Evolutionary conservation across 1,140 invertebrate genomes (phyloP), one percentile per base, ranked within the genome.

Genomic region (Cardiocondyla obscurior): DNA sequence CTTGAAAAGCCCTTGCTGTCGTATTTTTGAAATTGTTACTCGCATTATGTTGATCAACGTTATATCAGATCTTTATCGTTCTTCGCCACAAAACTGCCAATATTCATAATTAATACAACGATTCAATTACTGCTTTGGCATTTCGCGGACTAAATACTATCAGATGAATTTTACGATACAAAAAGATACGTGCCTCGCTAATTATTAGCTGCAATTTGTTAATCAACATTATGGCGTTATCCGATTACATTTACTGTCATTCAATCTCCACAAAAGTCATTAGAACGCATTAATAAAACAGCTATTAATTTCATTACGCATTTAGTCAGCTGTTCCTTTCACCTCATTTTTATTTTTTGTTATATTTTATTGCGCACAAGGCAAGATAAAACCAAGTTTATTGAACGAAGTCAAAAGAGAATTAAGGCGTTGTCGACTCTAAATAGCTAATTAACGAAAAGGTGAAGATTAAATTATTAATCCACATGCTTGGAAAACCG

Each of bases 291-390:
- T 67, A 77, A 77, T 77, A 67, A 67, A 67, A 67, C 73, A 19
- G n/a, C 42, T 30, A 77, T 77, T 77, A 77, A 77, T 77, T 67
- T 39, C 46, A 77, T 77, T 76, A 60, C 42, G 51, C 57, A 76
- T 76, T 76, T 53, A 51, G 22, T 12, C 46, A 67, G 14, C 44
- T 67, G 51, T 51, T 67, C 60, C 60, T 53, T 39, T 19, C 39
- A 22, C 39, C 5, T 39, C 19, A 62, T 22, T 22, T 62, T 62
- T 39, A 55, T 30, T 12, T n/a, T 39, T 62, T 6, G n/a, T 62
- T 36, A 36, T 60, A 58, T 30, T 36, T 36, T 4, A 39, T 62
- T 65, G 25, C 12, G 25, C 36, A 42, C 6, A 16, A 46, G 4
- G 1, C 2, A 16, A 42, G 6, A 39, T 4, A 46, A 51, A 69